Base-by-base conservation (phyloP, 2,797 vertebrate species). In the Mus caroli region DNA sequence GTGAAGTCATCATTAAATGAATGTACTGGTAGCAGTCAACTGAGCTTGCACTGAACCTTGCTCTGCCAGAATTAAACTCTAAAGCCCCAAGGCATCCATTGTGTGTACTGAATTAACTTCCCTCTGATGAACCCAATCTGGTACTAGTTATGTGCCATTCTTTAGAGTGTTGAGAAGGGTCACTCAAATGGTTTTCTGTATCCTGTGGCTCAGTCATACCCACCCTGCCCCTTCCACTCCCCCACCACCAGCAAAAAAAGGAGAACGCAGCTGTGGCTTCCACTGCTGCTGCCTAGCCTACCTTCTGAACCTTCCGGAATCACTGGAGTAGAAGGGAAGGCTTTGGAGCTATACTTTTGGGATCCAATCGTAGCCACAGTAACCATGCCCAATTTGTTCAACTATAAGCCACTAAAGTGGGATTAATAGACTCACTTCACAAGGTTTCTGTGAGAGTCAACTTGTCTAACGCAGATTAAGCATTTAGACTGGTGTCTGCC, bases 1-100 rank as follows among this genome's bases (percentile, higher is more conserved):
- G 85, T 50, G 26, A 92, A 95, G 40, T 69, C 5, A n/a, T 62
- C 93, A 82, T 67, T 94, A 92, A 82, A 82, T 92, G 86, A 94
- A 31, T 84, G 46, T 52, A 73, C 46, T 89, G n/a, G 79, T 28
- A 54, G 76, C 46, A 60, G 88, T 79, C 76, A 73, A 1, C 71
- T 78, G 15, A 50, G 67, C 86, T 73, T 84, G 14, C 0, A 17
- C 13, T 85, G 22, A 62, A 52, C 76, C 84, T 84, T 82, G 84
- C 78, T 88, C 85, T 78, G 93, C 86, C 83, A 60, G 62, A 90
- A 69, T 54, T 20, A 40, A 84, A 34, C n/a, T 40, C 87, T 19
- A 12, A 11, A 8, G 6, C 88, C 67, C 26, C 8, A 13, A 40
- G 46, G 26, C 31, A 1, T 10, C 43, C 56, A 50, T 5, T 76